Evolutionary conservation across 2,797 vertebrate species (phyloP), one percentile per base, ranked within the genome.

Genomic region (Cirrhinus molitorella): DNA sequence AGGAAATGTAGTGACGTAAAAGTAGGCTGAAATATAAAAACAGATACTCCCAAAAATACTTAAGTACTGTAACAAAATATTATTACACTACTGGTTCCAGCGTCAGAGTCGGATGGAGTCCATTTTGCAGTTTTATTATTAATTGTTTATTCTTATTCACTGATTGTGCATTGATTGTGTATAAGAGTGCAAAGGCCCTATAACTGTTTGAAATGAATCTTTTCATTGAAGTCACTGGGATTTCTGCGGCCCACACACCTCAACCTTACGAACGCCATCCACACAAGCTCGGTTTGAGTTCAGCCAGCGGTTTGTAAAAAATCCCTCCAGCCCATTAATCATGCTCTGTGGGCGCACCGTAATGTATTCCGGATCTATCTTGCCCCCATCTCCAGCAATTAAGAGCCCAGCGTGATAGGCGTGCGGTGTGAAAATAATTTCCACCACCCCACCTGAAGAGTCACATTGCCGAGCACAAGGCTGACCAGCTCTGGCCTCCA

Each of bases 391-490:
- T 91, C 87, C 85, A 84, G 89, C 93, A 95, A 95, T 96, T 94
- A 95, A 90, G 90, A 91, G 87, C 93, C 86, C 90, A 88, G 92
- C 68, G 85, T 92, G 93, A 93, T 91, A 93, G 91, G 93, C 93
- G 84, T 61, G 85, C 85, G 91, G 93, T 94, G 93, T 94, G 92
- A 93, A 94, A 87, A 87, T 91, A 87, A 95, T 94, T 94, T 95
- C 92, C 93, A 87, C 89, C 89, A 89, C 88, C 85, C 87, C 79
- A 85, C 84, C 84, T 87, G 51, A 79, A 79, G 63, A 76, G 34
- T 65, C 43, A 71, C 72, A 43, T 75, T 25, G 28, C 37, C 19
- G 17, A 34, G 55, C 47, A 21, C 55, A 40, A 8, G 53, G n/a
- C 53, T 75, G 73, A 65, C 76, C 72, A 67, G 43, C 14, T 23